Evolutionary conservation across 92 coral and sea anemone genomes (phyloP), one percentile per base, ranked within the genome.

Genomic region (Siderastrea siderea): DNA sequence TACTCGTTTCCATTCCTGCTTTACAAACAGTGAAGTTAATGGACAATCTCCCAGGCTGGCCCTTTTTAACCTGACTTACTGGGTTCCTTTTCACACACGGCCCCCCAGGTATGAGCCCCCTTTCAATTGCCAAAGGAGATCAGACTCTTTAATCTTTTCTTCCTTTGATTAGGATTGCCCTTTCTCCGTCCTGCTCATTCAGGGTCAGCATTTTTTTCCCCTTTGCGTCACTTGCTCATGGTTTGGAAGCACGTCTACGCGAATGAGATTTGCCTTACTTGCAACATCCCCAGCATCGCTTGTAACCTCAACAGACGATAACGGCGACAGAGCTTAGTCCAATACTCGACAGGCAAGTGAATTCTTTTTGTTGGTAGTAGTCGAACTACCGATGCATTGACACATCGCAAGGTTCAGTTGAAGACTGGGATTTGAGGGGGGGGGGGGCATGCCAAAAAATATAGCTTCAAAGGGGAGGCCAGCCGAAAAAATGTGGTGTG

Each of bases 71-170:
- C 81, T 7, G 71, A 71, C 16, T 58, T 59, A 71, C 71, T 59
- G 60, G 53, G 55, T 15, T 51, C 81, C 5, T 59, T 4, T 5
- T 52, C 19, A 81, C 65, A 26, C 86, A 78, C 10, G 88, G 72
- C 15, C 71, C 82, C n/a, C 91, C 94, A 38, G 87, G 77, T 2
- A 54, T 79, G 68, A 87, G 26, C 17, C 95, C 38, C 96, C 45
- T 85, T 64, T 94, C 96, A 94, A 65, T 86, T 86, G 75, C 96
- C 96, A 46, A 88, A 55, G 51, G 38, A 26, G 38, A 26, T 26
- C 92, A 90, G 47, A 94, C 80, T 7, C 94, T 94, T 94, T 94
- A 94, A 85, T 94, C 96, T 47, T 78, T 84, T 19, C 93, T 85
- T 3, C 96, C 96, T 83, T 94, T 89, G n/a, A 94, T 65, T 44